These are phyloP conservation scores for Gymnobelideus leadbeateri DNA, from an alignment of 2,113 vertebrate species.

Conservation along the genomic window DNA sequence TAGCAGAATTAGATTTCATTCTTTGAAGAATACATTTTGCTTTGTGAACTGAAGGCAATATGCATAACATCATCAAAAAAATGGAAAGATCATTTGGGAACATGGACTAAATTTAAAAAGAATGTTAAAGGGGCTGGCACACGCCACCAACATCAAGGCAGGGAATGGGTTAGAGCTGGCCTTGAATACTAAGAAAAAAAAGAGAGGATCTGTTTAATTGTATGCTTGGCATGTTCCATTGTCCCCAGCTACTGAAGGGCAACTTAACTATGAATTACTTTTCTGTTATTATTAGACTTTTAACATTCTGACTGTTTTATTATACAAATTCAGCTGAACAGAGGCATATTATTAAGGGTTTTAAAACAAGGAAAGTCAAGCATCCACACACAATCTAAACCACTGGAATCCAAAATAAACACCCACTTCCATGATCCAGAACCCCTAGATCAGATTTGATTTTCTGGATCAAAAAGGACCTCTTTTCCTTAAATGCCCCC, in stretches of 20 bases:
- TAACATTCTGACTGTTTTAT: conserved; percentile 68
- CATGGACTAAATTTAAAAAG: conserved; percentile 59
- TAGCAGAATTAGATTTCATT: conserved; percentile 66
- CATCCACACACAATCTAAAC: conserved; percentile 55
- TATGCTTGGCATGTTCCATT: conserved; percentile 35
- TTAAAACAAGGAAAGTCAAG: conserved; percentile 66
- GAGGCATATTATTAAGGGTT: conserved; percentile 63
- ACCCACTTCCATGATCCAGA: conserved; percentile 57
- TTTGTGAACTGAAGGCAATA: conserved; percentile 63
- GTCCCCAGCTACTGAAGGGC: conserved; percentile 19
- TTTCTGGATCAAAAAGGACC: conserved; percentile 52
- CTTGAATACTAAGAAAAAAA: conserved; percentile 15
- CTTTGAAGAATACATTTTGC: conserved; percentile 50
- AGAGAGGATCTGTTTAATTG: conserved; percentile 50
- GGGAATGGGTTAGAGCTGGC: background rate
- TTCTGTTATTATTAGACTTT: conserved; percentile 62
- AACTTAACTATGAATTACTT: conserved; percentile 60
- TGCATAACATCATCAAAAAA: conserved; percentile 60
- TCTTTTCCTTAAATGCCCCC: conserved; percentile 45
- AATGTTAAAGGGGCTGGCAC: conserved; percentile 52
- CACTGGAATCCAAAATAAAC: conserved; percentile 71
- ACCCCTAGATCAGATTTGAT: conserved; percentile 45
- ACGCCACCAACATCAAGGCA: background rate
- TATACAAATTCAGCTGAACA: conserved; percentile 66
- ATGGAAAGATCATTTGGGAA: conserved; percentile 62